Evolutionary conservation across 1,140 invertebrate species (phyloP).

Genomic region (Polypedilum vanderplanki): DNA sequence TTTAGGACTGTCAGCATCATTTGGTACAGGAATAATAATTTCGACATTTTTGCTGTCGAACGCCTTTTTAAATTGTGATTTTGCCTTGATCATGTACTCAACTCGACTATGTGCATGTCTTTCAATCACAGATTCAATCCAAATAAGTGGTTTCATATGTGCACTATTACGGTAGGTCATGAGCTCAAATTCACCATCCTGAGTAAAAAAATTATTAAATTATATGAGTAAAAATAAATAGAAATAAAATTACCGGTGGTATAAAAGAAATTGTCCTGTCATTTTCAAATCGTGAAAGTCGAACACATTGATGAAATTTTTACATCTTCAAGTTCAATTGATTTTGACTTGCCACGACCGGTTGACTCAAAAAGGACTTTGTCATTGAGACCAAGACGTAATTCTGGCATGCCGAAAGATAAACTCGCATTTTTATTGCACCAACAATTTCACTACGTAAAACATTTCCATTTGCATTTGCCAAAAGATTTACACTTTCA

Average conservation of each 20-base stretch:
- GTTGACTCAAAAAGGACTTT: slow-evolving; percentile 98
- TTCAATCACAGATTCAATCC: slow-evolving; percentile 99
- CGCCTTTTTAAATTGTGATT: slow-evolving; percentile 97
- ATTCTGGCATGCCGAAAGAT: slow-evolving; percentile 97
- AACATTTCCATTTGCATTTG: slow-evolving; percentile 97
- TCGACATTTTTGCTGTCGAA: slow-evolving; percentile 99
- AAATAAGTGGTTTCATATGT: slow-evolving; percentile 92
- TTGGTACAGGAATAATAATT: slow-evolving; percentile 97
- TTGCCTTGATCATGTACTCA: slow-evolving; percentile 99
- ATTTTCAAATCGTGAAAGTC: slow-evolving; percentile 96
- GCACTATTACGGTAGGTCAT: slow-evolving; percentile 85
- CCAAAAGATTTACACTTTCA: slow-evolving; percentile 95
- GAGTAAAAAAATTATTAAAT: too few relatives aligned
- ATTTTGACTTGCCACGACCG: slow-evolving; percentile 95
- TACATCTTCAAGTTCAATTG: slow-evolving; percentile 97
- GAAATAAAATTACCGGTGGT: too few relatives aligned
- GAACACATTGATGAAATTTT: slow-evolving; percentile 99
- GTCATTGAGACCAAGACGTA: slow-evolving; percentile 96
- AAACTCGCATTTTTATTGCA: slow-evolving; percentile 98
- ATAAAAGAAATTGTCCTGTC: slow-evolving; percentile 98
- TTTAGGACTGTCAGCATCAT: slow-evolving; percentile 97
- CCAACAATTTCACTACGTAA: slow-evolving; percentile 97
- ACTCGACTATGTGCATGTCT: slow-evolving; percentile 96
- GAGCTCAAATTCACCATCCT: slow-evolving; percentile 99
- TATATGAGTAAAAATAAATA: too few relatives aligned